These are phyloP conservation scores for Rhagologus leucostigma DNA, from an alignment of 2,113 vertebrate species.

Conservation along the genomic window DNA sequence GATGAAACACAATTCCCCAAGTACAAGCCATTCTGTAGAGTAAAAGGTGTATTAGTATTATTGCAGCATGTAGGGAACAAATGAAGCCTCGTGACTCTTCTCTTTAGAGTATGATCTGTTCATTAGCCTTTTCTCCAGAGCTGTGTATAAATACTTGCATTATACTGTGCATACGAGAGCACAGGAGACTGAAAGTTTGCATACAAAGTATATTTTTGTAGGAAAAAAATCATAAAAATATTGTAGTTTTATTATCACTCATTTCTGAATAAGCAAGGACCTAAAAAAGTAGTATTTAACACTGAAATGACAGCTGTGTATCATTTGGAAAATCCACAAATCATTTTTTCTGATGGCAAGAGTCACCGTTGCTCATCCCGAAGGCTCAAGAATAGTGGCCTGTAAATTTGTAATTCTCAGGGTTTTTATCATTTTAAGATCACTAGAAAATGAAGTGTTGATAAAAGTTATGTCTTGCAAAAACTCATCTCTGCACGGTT, in stretches of 20 bases:
- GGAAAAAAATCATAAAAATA: background rate
- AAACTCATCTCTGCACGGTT: background rate
- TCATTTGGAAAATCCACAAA: background rate
- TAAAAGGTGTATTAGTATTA: slow-evolving; percentile 34
- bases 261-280: background rate
- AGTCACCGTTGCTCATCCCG: background rate
- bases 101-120: background rate
- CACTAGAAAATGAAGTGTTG: background rate
- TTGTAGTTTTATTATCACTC: background rate
- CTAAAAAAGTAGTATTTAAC: background rate
- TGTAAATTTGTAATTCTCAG: background rate
- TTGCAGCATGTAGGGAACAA: slow-evolving; percentile 12
- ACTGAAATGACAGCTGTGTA: background rate
- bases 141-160: background rate
- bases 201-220: background rate
- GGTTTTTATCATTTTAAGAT: background rate
- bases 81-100: slow-evolving; percentile 3
- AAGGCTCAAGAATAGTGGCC: background rate
- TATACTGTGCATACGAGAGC: background rate
- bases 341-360: background rate
- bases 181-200: background rate
- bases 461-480: background rate
- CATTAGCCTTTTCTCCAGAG: background rate
- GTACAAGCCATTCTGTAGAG: slow-evolving; percentile 29
- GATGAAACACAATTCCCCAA: slow-evolving; percentile 64